Base-by-base conservation (phyloP, 2,888 invertebrate genomes). In the Alloplasta piceator region DNA sequence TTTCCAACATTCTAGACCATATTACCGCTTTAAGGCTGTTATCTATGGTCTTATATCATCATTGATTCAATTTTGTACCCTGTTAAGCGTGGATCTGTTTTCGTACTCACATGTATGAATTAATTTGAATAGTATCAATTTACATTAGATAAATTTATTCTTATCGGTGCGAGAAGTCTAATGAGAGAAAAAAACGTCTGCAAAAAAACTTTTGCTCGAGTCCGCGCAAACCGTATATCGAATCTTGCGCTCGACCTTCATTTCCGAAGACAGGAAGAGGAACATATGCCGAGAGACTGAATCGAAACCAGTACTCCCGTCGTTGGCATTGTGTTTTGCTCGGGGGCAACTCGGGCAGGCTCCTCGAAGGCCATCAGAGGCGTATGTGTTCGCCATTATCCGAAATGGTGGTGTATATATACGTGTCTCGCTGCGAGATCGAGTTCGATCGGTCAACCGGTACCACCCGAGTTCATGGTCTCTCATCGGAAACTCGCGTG, bases 371-470 rank as follows among this genome's bases (percentile, higher is more conserved):
- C 16, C 73, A 38, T 9, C 55, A 43, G 72, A 43, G 60, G 43
- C 73, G 38, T 70, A 55, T 61, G 39, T 58, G 48, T 61, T 46
- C 36, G 36, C 60, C 58, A 61, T 60, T 46, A 55, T 76, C 70
- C 43, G 14, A 63, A 70, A 70, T 43, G 52, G 36, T 71, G 71
- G 26, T 26, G 3, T 26, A n/a, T 26, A 26, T 50, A 48, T 41
- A 52, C 60, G 63, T 46, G 71, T 72, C 41, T 72, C 50, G 73
- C 55, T 16, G 64, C 26, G 50, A 39, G 66, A 58, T 64, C 78
- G 72, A 71, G 78, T 60, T 72, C 78, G 78, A 78, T 72, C 78
- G 78, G 78, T 78, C 78, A 78, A 78, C 78, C 71, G 71, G 72
- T 66, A 66, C 48, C 56, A 9, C 63, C 50, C 26, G 66, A 52